Conservation (phyloP, 2,797 vertebrate genomes). For the Tragopan temminckii region DNA sequence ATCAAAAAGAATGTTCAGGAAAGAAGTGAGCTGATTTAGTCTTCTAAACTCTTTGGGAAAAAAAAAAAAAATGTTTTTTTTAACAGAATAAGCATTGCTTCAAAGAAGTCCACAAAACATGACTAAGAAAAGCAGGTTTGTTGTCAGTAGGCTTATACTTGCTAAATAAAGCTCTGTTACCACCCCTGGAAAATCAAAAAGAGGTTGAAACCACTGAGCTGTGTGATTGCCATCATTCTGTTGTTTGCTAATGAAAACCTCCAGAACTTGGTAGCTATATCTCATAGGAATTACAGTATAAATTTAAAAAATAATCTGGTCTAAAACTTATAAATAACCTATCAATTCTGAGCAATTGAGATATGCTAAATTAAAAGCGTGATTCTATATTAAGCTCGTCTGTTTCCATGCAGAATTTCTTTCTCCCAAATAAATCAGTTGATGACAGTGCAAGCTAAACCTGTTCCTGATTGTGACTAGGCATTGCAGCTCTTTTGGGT, state of each 20-base stretch:
- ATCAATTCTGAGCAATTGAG: background rate
- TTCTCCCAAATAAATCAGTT: slow-evolving; percentile 3
- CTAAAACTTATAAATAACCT: background rate
- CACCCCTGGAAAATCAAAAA: background rate
- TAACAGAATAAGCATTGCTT: background rate
- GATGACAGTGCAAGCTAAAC: slow-evolving; percentile 47
- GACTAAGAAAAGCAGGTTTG: slow-evolving; percentile 49
- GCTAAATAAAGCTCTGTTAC: slow-evolving; percentile 9
- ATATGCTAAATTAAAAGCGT: background rate
- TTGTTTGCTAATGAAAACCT: background rate
- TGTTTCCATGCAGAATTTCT: slow-evolving; percentile 52
- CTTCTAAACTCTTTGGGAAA: background rate
- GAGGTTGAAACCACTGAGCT: background rate
- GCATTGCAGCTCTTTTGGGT: slow-evolving; percentile 19
- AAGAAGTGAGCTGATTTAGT: background rate
- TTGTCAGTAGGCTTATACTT: slow-evolving; percentile 8
- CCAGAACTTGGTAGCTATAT: background rate
- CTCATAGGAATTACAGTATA: background rate
- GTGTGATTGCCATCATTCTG: background rate
- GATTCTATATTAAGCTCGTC: background rate
- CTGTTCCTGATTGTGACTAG: slow-evolving; percentile 10
- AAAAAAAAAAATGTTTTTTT: background rate
- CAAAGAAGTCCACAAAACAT: background rate
- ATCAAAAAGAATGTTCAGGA: background rate
- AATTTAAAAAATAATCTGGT: background rate